Evolutionary conservation across 2,797 vertebrate species (phyloP), one percentile per base, ranked within the genome.

Genomic region (Clarias laeviceps): DNA sequence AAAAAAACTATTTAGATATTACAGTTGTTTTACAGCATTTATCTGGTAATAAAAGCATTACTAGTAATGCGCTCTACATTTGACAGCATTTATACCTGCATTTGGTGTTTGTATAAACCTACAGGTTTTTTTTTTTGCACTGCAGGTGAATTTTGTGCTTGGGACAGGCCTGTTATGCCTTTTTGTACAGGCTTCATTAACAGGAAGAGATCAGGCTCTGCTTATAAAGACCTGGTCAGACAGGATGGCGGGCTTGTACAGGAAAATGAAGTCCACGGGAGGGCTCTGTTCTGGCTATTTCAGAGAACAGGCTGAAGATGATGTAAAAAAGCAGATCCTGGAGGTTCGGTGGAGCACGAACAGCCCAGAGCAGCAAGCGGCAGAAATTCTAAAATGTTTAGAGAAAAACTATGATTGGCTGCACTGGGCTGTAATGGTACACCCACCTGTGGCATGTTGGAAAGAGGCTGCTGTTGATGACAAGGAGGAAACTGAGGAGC

Each of bases 331-430:
- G 62, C 88, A 92, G 82, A 85, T 95, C 5, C 45, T 90, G 1
- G 90, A 90, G 17, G 91, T 92, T 0, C 87, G 90, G 84, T 86
- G 84, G 40, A 88, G 86, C 64, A 88, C 90, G 0, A 72, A 88
- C 0, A 54, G 88, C 0, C 93, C 93, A 0, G 92, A 93, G 0
- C 91, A 94, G 62, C 94, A 93, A 1, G 93, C 93, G 0, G 57
- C 64, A 0, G 27, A 82, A 77, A 89, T 95, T 80, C 89, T 94
- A 22, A 93, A 93, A 84, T 80, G 86, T 61, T 91, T 95, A 89
- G 94, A 95, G 91, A 92, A 91, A 88, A 95, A 94, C 86, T 95
- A 95, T 0, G 94, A 96, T 70, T 95, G 95, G 95, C 91, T 95
- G 82, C 93, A 91, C 88, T 96, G 94, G 94, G 94, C 94, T 0